Conservation (phyloP, 2,113 vertebrate species). For the Lycocorax pyrrhopterus region DNA sequence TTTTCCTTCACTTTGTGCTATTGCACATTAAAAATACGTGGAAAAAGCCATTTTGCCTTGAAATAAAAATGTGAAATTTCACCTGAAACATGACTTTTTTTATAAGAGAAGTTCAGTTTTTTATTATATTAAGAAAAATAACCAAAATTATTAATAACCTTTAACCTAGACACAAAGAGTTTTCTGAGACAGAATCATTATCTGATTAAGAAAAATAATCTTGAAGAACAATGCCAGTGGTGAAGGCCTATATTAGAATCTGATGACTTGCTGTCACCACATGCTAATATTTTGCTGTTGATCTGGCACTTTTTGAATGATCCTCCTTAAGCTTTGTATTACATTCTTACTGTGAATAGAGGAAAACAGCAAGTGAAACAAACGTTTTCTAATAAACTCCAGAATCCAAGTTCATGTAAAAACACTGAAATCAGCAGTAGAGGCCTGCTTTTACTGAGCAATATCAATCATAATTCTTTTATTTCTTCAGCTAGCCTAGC, state of each 20-base stretch:
- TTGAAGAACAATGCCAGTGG: not conserved
- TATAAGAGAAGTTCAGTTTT: not conserved
- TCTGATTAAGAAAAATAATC: not conserved
- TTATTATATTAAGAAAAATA: not conserved
- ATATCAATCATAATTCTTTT: not conserved
- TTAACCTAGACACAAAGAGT: not conserved
- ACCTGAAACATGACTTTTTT: not conserved
- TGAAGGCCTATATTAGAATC: not conserved
- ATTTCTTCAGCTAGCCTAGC: not conserved
- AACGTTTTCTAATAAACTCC: not conserved
- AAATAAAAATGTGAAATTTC: not conserved
- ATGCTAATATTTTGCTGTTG: not conserved
- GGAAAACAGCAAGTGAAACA: not conserved
- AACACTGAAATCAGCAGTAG: not conserved
- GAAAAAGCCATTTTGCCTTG: not conserved
- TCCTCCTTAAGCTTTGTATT: not conserved
- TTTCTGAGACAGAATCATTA: not conserved
- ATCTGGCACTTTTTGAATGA: not conserved
- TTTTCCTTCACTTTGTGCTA: not conserved
- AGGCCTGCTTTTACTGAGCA: not conserved
- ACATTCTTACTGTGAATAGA: not conserved
- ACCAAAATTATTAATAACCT: not conserved
- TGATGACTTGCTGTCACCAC: not conserved
- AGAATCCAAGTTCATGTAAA: not conserved
- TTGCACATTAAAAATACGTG: not conserved